Percentiles rank a stretch among this genome's conserved stretches.
These are phyloP conservation scores for Trisateles emortualis DNA, from an alignment of 2,888 invertebrate species.

Conservation along the genomic window DNA sequence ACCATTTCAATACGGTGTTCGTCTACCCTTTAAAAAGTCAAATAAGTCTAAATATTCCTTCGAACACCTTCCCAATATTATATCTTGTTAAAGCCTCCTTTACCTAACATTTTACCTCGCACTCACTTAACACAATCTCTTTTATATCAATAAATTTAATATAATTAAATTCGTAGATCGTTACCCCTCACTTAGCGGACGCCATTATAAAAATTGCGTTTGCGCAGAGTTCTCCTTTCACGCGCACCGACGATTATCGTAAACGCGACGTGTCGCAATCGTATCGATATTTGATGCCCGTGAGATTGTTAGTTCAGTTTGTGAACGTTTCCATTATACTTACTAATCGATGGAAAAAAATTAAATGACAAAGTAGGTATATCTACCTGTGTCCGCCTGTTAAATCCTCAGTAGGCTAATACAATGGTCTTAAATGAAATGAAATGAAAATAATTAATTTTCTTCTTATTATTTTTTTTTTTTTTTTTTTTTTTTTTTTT, in stretches of 20 bases:
- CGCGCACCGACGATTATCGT: slow-evolving; percentile 57
- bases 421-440: too few species aligned
- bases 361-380: too few species aligned
- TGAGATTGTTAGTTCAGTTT: slow-evolving; percentile 37
- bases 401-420: too few species aligned
- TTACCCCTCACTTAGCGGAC: slow-evolving; percentile 46
- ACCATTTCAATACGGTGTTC: too few species aligned
- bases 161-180: slow-evolving; percentile 51
- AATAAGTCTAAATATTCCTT: neutral
- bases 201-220: slow-evolving; percentile 44
- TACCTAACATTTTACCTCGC: neutral
- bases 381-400: too few species aligned
- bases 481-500: too few species aligned
- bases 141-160: slow-evolving; percentile 40
- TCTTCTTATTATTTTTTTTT: too few species aligned
- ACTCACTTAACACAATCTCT: slow-evolving; percentile 30
- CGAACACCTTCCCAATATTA: neutral
- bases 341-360: neutral
- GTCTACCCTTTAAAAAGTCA: neutral
- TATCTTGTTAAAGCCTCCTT: neutral
- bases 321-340: slow-evolving; percentile 49
- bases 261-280: slow-evolving; percentile 60
- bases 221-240: slow-evolving; percentile 57
- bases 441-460: too few species aligned
- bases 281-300: slow-evolving; percentile 56